Evolutionary conservation across 2,797 vertebrate genomes (phyloP), one percentile per base, ranked within the genome.

Genomic region (Eupleurogrammus muticus): DNA sequence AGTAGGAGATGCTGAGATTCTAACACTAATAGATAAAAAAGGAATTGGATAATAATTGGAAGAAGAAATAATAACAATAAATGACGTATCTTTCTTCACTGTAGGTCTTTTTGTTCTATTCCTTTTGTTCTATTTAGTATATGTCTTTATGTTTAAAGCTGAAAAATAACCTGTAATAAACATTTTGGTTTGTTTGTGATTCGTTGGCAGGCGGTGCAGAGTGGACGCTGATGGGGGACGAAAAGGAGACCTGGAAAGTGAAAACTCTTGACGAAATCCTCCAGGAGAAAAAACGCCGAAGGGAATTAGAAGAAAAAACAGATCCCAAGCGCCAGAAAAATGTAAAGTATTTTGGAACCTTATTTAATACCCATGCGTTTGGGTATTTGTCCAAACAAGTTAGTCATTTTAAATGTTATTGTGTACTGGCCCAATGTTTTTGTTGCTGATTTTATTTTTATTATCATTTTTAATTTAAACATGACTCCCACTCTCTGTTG

Each of bases 181-280:
- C 16, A 5, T 11, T 47, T 66, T 14, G 71, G 34, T 56, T 75
- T 73, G 42, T 70, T 65, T 66, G 9, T 71, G 14, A 9, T 61
- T 23, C 78, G 56, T 77, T 81, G n/a, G 35, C 80, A 94, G 93
- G 85, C 73, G 85, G 92, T 84, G 87, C 86, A 84, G 93, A 92
- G 81, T 87, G 81, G 68, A 95, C 81, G 94, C 97, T 90, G 98
- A 99, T 99, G 97, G 98, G 97, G 96, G 97, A 99, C 98, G 96
- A 97, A 97, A 99, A 99, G 94, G 97, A 99, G 91, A 98, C 95
- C 92, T 99, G 97, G 98, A 99, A 99, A 92, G 98, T 99, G 87
- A 99, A 99, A 93, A 99, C 97, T 76, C 96, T 99, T 94, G 97
- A 99, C 93, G 98, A 99, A 88, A 99, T 99, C 91, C 94, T 99